Base-by-base conservation (phyloP, 2,888 invertebrate genomes). In the Bombylius major region DNA sequence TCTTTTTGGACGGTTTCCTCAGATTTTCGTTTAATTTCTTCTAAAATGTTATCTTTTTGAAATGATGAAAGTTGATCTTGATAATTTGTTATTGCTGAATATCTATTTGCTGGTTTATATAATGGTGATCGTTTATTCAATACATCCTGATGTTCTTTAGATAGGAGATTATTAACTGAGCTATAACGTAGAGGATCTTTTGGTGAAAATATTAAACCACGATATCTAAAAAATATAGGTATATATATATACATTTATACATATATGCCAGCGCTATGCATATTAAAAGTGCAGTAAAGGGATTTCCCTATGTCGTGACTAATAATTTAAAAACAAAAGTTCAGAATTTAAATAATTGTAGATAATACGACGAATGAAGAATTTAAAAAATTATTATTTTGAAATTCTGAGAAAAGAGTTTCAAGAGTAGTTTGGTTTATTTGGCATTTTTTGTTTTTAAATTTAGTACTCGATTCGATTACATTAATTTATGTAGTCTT, bases 161-260 rank as follows among this genome's bases (percentile, higher is more conserved):
- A 66, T 57, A 74, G 65, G 63, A 73, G 65, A 62, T 74, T 74
- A 63, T 66, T 67, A 51, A 73, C 63, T 56, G 71, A 69, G 65
- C 67, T 71, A 58, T 68, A 72, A 59, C 73, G 72, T 62, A 71
- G 68, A 58, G 61, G 57, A 56, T 71, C 71, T 62, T 73, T 72
- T 65, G 72, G 71, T 14, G 71, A 69, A 51, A 67, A 63, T 46
- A 73, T 59, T 56, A 73, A 62, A 53, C 71, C 70, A 46, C 73
- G 71, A 51, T 70, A 71, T 62, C 73, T 74, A 49, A 12, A 51
- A 51, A 8, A 46, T 44, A 11, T 53, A 23, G 8, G 12, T 32
- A 48, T 44, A 6, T 13, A 36, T 46, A 23, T 23, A 23, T 3
- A 23, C 3, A n/a, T n/a, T n/a, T n/a, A n/a, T n/a, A 23, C 3